Conservation (phyloP, 2,797 vertebrate species). For the Clarias laeviceps region DNA sequence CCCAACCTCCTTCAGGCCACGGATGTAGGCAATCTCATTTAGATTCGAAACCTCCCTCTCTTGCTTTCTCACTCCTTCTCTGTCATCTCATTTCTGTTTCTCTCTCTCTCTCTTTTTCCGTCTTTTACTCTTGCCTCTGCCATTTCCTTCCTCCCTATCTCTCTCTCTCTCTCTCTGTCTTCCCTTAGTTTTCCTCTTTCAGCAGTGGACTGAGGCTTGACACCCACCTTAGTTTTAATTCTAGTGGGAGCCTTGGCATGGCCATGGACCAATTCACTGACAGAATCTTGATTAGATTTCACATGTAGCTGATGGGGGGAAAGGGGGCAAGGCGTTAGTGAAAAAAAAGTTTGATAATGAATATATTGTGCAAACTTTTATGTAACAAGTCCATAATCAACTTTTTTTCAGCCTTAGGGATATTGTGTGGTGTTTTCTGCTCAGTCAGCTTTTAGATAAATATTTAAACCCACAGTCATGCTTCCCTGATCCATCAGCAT, state of each 20-base stretch:
- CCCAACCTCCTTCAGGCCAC: constrained; percentile 56
- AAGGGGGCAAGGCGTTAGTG: constrained; percentile 32
- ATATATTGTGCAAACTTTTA: constrained; percentile 29
- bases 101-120: not conserved
- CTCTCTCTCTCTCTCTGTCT: constrained; percentile 20
- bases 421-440: constrained; percentile 28
- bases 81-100: not conserved
- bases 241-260: constrained; percentile 37
- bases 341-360: constrained; percentile 12
- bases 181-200: constrained; percentile 34
- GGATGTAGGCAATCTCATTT: constrained; percentile 59
- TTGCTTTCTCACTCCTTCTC: constrained; percentile 15
- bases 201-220: constrained; percentile 35
- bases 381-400: constrained; percentile 1
- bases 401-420: constrained; percentile 1
- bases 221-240: constrained; percentile 38
- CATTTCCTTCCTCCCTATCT: constrained; percentile 35
- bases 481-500: constrained; percentile 50
- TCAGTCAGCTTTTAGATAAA: constrained; percentile 57
- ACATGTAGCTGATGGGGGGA: constrained; percentile 19
- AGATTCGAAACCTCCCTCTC: constrained; percentile 52
- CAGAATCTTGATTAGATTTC: constrained; percentile 43
- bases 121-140: not conserved
- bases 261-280: constrained; percentile 21
- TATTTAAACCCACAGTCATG: constrained; percentile 39